Evolutionary conservation across 2,113 vertebrate species (phyloP).

Genomic region (Osmerus eperlanus): DNA sequence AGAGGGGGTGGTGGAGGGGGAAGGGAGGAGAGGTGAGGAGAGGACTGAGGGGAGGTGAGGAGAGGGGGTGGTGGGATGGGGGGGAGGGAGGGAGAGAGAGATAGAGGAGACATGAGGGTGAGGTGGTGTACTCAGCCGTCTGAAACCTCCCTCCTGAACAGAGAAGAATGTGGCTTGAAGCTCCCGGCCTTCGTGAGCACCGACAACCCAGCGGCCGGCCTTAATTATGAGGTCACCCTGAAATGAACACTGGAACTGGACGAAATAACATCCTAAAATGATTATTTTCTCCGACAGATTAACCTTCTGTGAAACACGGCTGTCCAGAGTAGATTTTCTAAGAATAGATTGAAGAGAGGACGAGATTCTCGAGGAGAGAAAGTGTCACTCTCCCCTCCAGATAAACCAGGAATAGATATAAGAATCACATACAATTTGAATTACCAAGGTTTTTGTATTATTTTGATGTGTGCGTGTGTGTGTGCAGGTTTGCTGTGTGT

Average conservation of each 20-base stretch:
- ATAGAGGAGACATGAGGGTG: too few species aligned
- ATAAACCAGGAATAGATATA: slow-evolving; percentile 35
- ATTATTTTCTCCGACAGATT: slow-evolving; percentile 50
- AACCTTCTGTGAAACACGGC: slow-evolving; percentile 35
- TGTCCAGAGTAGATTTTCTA: slow-evolving; percentile 33
- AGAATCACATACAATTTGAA: slow-evolving; percentile 17
- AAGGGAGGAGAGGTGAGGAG: neutral
- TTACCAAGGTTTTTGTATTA: slow-evolving; percentile 11
- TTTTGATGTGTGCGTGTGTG: neutral
- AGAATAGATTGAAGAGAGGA: slow-evolving; percentile 9
- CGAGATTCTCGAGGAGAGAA: slow-evolving; percentile 8
- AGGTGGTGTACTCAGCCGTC: neutral
- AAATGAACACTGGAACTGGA: slow-evolving; percentile 40
- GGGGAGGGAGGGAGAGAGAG: neutral
- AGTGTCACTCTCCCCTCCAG: slow-evolving; percentile 14
- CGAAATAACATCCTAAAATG: slow-evolving; percentile 42
- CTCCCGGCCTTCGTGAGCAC: slow-evolving; percentile 25
- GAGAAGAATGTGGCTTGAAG: slow-evolving; percentile 31
- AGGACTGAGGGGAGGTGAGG: too few species aligned
- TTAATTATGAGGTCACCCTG: slow-evolving; percentile 42
- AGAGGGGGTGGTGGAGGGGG: too few species aligned
- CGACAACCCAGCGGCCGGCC: slow-evolving; percentile 22
- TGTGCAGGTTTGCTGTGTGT: neutral
- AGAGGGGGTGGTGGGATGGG: too few species aligned
- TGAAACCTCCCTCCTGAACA: slow-evolving; percentile 20